These are phyloP conservation scores for Scomber colias DNA, from an alignment of 2,113 vertebrate species.

Conservation along the genomic window DNA sequence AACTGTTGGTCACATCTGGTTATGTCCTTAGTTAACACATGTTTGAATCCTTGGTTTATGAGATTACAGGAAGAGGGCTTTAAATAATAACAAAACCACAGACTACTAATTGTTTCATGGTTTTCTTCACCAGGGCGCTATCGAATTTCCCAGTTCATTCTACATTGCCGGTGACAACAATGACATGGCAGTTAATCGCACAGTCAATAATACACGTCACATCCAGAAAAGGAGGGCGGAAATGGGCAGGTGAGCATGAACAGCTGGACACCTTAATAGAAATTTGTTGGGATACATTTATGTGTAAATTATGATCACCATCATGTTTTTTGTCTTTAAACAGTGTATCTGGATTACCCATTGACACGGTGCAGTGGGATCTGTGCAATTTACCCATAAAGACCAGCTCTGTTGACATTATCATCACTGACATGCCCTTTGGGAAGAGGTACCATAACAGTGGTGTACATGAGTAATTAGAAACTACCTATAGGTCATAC, in stretches of 20 bases:
- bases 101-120: constrained; percentile 10
- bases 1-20: background rate
- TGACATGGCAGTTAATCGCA: constrained; percentile 92
- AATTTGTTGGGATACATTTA: background rate
- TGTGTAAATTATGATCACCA: background rate
- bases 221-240: constrained; percentile 89
- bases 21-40: background rate
- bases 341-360: constrained; percentile 86
- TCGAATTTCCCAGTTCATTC: constrained; percentile 91
- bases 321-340: constrained; percentile 8
- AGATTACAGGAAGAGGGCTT: background rate
- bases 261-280: background rate
- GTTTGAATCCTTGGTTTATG: background rate
- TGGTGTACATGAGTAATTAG: background rate
- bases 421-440: constrained; percentile 98
- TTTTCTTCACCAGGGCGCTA: constrained; percentile 86
- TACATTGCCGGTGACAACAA: constrained; percentile 96
- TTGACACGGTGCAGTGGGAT: constrained; percentile 94
- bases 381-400: constrained; percentile 91
- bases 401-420: constrained; percentile 91
- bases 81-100: background rate
- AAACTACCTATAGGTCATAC: background rate
- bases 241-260: constrained; percentile 81
- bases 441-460: constrained; percentile 91
- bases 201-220: constrained; percentile 92